These are phyloP conservation scores for Myanophis thanlyinensis DNA, from an alignment of 2,113 vertebrate genomes.

Conservation along the genomic window DNA sequence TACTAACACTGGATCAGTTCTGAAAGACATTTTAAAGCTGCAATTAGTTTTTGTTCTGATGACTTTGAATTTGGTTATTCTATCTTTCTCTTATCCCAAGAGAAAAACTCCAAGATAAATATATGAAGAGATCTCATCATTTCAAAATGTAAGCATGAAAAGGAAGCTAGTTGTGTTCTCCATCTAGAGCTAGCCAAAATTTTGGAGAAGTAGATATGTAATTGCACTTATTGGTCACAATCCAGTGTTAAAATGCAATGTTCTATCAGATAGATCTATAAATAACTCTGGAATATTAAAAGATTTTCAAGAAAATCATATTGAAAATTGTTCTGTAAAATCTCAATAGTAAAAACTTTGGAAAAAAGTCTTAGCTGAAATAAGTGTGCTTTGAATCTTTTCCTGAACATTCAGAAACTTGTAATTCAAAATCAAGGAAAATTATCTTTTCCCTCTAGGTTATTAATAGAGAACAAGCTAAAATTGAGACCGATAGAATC, in stretches of 20 bases:
- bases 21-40: neutral
- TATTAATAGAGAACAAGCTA: neutral
- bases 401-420: neutral
- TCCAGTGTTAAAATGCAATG: neutral
- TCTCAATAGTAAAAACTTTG: neutral
- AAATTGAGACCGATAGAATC: slow-evolving; percentile 4
- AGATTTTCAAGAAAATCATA: neutral
- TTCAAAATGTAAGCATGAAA: neutral
- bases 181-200: neutral
- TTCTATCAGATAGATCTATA: neutral
- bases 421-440: neutral
- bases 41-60: neutral
- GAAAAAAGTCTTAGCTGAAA: neutral
- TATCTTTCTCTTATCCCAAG: neutral
- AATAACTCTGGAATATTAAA: neutral
- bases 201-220: neutral
- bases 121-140: neutral
- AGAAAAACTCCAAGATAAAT: neutral
- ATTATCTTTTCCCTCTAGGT: neutral
- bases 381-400: neutral
- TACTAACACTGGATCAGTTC: neutral
- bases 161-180: neutral
- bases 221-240: neutral
- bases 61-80: neutral
- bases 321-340: neutral